Percentiles rank a stretch among this genome's conserved stretches.
Conservation (phyloP, 2,888 invertebrate species). For the Acrobasis suavella region DNA sequence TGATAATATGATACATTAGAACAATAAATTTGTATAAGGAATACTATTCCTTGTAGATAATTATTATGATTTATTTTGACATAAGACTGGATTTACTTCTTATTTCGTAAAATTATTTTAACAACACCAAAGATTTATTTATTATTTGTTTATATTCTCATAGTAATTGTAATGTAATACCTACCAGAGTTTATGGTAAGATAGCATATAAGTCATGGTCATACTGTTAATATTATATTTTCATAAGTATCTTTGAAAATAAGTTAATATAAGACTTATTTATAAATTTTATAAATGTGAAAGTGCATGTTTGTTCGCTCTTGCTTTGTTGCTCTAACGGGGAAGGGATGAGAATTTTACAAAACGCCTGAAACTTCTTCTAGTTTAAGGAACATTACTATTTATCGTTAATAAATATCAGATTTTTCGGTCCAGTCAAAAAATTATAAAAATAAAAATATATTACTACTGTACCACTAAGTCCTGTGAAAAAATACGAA, state of each 20-base stretch:
- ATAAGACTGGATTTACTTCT: slow-evolving; percentile 26
- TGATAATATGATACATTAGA: slow-evolving; percentile 6
- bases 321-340: background rate
- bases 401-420: no score
- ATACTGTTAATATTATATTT: background rate
- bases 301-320: background rate
- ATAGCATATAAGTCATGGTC: slow-evolving; percentile 6
- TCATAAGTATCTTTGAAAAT: no score
- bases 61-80: slow-evolving; percentile 5
- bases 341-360: no score
- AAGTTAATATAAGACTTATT: background rate
- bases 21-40: slow-evolving; percentile 7
- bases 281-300: background rate
- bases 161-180: background rate
- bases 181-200: background rate
- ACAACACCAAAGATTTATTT: slow-evolving; percentile 33
- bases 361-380: no score
- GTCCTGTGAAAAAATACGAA: no score
- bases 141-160: slow-evolving; percentile 29
- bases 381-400: no score
- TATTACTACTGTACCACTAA: no score
- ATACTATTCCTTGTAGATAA: slow-evolving; percentile 3
- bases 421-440: no score
- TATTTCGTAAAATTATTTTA: slow-evolving; percentile 22
- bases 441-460: no score